Evolutionary conservation across 1,140 invertebrate species (phyloP), one percentile per base, ranked within the genome.

Genomic region (Rhynchophorus ferrugineus): DNA sequence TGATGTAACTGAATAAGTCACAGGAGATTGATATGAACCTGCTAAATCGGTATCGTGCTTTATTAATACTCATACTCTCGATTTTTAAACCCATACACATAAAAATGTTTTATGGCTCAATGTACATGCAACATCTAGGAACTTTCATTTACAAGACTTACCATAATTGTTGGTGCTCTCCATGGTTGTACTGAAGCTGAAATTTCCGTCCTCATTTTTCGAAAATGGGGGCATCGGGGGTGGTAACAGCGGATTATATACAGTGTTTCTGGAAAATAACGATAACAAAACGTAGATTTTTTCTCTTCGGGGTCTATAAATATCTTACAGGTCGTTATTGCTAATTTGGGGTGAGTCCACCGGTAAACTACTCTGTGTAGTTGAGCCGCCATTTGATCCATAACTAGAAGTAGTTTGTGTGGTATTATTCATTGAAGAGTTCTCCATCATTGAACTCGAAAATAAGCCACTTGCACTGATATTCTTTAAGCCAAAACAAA

Each of bases 171-270:
- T 54, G 19, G 48, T 50, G 33, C 19, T 33, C 17, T 49, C 56
- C 33, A 51, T 48, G 29, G 41, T 45, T 43, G 29, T 33, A 54
- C 45, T 49, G 33, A 51, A 54, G 21, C 37, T 41, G 36, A 48
- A 53, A 35, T 5, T 24, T 16, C 47, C 51, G 14, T 41, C 41
- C 9, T 61, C 60, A 46, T 57, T 59, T 43, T 67, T 66, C 7
- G 58, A 48, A 52, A 75, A 74, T 7, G 79, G 76, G 3, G 79
- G 79, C 64, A 82, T 69, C 0, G 78, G 78, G 6, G 79, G 78
- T 8, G 78, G 78, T 38, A 75, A 70, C 45, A 76, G 54, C 24
- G 75, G 73, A 41, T 54, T 54, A 18, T 54, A 54, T n/a, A 44
- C 35, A 0, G 44, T 29, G 9, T 18, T 29, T 29, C 9, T 33